Conservation (phyloP, 1,140 invertebrate genomes). For the Sipha flava region DNA sequence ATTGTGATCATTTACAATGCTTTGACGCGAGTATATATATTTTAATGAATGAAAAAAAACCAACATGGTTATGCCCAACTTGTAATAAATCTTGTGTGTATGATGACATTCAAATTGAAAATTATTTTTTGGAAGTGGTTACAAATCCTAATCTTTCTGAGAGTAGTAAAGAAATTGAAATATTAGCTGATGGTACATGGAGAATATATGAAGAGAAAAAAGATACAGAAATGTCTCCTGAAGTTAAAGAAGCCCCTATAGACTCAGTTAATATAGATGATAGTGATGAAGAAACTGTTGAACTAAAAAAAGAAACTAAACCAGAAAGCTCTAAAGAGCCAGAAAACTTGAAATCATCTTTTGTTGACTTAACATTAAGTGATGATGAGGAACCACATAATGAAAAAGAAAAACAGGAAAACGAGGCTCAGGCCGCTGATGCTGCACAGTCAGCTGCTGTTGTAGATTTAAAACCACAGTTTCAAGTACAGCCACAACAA, state of each 20-base stretch:
- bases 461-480: not conserved
- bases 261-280: slow-evolving; percentile 14
- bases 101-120: slow-evolving; percentile 29
- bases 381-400: not conserved
- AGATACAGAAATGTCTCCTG: not conserved
- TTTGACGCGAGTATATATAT: slow-evolving; percentile 92
- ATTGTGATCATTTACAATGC: slow-evolving; percentile 93
- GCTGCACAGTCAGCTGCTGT: not conserved
- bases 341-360: not conserved
- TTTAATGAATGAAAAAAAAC: slow-evolving; percentile 97
- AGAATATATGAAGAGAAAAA: not conserved
- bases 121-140: slow-evolving; percentile 22
- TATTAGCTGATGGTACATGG: slow-evolving; percentile 31
- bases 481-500: slow-evolving; percentile 20
- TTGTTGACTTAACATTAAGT: slow-evolving; percentile 4
- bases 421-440: not conserved
- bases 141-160: not conserved
- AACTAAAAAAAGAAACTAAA: not conserved
- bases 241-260: not conserved
- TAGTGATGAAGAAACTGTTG: not conserved
- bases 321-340: not conserved
- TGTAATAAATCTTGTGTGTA: slow-evolving; percentile 63
- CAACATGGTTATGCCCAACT: slow-evolving; percentile 96
- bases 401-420: slow-evolving; percentile 2
- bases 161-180: slow-evolving; percentile 26